Conservation (phyloP, 2,888 invertebrate genomes). For the Barypeithes pellucidus region DNA sequence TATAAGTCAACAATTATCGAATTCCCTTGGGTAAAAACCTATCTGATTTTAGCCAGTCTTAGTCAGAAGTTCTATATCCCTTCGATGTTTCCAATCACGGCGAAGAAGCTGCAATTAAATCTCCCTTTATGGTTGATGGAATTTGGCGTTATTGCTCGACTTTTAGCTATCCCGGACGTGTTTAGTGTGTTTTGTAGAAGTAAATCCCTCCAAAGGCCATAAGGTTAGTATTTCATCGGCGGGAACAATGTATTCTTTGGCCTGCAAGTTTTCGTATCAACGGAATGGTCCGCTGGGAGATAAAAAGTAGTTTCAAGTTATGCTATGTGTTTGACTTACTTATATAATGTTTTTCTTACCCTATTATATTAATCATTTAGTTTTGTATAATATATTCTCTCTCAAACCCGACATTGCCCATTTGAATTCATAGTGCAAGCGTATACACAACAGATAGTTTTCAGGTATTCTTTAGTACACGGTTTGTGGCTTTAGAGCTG, state of each 20-base stretch:
- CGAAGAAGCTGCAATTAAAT: slow-evolving; percentile 68
- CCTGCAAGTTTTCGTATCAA: slow-evolving; percentile 47
- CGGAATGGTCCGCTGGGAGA: slow-evolving; percentile 39
- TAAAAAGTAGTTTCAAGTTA: neutral
- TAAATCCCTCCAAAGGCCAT: slow-evolving; percentile 53
- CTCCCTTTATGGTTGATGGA: slow-evolving; percentile 69
- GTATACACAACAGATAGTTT: too few species aligned
- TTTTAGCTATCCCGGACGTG: slow-evolving; percentile 54
- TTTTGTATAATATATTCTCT: too few species aligned
- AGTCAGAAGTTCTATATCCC: slow-evolving; percentile 53
- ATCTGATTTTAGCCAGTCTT: slow-evolving; percentile 54
- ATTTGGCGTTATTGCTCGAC: slow-evolving; percentile 64
- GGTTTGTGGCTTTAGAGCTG: too few species aligned
- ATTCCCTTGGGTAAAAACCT: slow-evolving; percentile 54
- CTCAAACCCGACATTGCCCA: too few species aligned
- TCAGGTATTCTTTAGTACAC: too few species aligned
- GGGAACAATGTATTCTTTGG: slow-evolving; percentile 53
- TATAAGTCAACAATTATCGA: slow-evolving; percentile 57
- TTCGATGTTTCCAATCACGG: slow-evolving; percentile 65
- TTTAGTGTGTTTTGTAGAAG: slow-evolving; percentile 52
- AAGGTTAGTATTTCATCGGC: slow-evolving; percentile 54
- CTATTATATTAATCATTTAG: too few species aligned
- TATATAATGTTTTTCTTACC: too few species aligned
- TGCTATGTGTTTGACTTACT: too few species aligned
- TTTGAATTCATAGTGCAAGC: too few species aligned